Conservation (phyloP, 2,888 invertebrate species). For the Sphecodes monilicornis region DNA sequence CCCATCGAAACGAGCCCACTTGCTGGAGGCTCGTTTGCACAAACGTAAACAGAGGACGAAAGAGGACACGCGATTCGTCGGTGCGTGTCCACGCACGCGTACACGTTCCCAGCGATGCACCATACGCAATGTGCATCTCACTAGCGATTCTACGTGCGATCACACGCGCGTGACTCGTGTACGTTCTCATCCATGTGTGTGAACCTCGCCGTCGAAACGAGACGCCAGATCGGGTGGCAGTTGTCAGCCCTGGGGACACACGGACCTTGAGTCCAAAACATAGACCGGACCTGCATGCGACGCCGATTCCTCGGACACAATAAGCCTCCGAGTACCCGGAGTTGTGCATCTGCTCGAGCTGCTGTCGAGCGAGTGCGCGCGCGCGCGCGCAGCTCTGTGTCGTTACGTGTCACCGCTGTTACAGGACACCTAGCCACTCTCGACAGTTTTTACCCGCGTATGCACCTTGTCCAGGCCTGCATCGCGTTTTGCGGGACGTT, state of each 20-base stretch:
- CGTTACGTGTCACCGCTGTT: not conserved
- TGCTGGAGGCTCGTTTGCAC: constrained; percentile 38
- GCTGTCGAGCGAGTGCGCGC: not conserved
- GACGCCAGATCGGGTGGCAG: not conserved
- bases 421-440: constrained; percentile 3
- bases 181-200: not conserved
- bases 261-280: constrained; percentile 15
- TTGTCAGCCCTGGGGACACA: not conserved
- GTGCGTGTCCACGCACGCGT: constrained; percentile 60
- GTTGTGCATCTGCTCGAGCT: not conserved
- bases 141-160: constrained; percentile 25
- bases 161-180: constrained; percentile 31
- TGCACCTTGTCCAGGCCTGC: constrained; percentile 54
- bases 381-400: not conserved
- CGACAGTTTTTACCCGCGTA: constrained; percentile 9
- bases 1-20: constrained; percentile 1
- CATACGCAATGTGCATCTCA: constrained; percentile 34
- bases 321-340: not conserved
- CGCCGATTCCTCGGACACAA: constrained; percentile 1
- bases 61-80: constrained; percentile 54
- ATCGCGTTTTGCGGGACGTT: constrained; percentile 65
- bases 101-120: constrained; percentile 24
- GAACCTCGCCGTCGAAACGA: not conserved
- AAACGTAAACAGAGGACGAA: constrained; percentile 51
- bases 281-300: constrained; percentile 8